These are phyloP conservation scores for Silvanus unidentatus DNA, from an alignment of 2,888 invertebrate species.

Conservation along the genomic window DNA sequence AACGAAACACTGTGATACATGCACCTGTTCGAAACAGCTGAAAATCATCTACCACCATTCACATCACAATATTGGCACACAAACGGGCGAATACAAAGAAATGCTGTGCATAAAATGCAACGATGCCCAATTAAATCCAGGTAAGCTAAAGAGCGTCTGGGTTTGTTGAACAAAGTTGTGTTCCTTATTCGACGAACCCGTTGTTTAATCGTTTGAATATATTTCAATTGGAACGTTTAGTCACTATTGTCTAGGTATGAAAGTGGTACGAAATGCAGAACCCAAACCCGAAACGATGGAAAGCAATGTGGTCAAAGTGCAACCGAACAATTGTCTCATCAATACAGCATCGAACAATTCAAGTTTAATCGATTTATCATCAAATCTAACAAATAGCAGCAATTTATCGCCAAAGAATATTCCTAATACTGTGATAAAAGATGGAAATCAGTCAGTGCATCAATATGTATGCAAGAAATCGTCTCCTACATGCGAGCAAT, in stretches of 20 bases:
- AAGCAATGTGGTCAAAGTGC: conserved; percentile 34
- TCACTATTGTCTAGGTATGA: conserved; percentile 20
- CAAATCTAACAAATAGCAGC: conserved; percentile 4
- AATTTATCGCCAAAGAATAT: conserved; percentile 10
- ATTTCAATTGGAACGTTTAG: neutral
- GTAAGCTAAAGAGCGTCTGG: conserved; percentile 16
- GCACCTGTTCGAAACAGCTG: conserved; percentile 58
- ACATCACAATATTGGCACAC: conserved; percentile 58
- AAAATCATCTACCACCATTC: conserved; percentile 53
- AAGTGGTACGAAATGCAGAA: conserved; percentile 31
- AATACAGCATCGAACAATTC: conserved; percentile 18
- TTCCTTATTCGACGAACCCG: too few relatives aligned
- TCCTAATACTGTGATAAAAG: conserved; percentile 12
- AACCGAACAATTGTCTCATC: conserved; percentile 42
- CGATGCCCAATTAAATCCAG: conserved; percentile 31
- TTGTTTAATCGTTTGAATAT: too few relatives aligned
- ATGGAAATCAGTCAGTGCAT: conserved; percentile 17
- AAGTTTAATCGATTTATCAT: conserved; percentile 17
- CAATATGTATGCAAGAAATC: conserved; percentile 28
- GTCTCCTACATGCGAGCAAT: conserved; percentile 23
- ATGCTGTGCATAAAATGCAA: conserved; percentile 59
- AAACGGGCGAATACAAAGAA: conserved; percentile 56
- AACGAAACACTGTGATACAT: conserved; percentile 77
- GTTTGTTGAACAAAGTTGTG: conserved; percentile 2
- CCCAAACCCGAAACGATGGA: conserved; percentile 19